Base-by-base conservation (phyloP, 2,797 vertebrate genomes). In the Thaleichthys pacificus region DNA sequence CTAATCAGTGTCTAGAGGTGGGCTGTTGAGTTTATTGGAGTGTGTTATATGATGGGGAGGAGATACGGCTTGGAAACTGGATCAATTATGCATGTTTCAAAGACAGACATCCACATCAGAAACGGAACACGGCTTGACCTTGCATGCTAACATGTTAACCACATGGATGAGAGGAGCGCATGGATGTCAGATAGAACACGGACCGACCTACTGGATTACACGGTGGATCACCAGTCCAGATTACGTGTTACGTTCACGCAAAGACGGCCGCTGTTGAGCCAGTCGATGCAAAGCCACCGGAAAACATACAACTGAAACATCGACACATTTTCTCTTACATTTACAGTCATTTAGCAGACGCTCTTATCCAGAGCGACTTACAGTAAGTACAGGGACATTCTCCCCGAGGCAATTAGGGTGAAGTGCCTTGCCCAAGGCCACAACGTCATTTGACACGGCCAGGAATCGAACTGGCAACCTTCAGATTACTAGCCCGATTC, bases 51-150 rank as follows among this genome's bases (percentile, higher is more conserved):
- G 73, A 70, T 70, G 64, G 73, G 56, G 19, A 17, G 64, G 49
- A 74, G 28, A 77, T 5, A 28, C 32, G 11, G 68, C 78, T 82
- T 81, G 88, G 88, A 88, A 90, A 89, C 75, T 12, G 0, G 0
- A 77, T 91, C 17, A 86, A 91, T 85, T 83, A 90, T 90, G 77
- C 66, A 91, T 57, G 78, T 19, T 38, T 57, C 56, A 70, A 49
- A 58, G 77, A 69, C 54, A 28, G 69, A 77, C 71, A 69, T 73
- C 66, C 57, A 3, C 76, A 51, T 30, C n/a, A 8, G 19, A 22
- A 11, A 22, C 22, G 49, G 67, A 67, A 74, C 17, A 24, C 22
- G 70, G 68, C 7, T 17, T 71, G 70, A 11, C 28, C 26, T 17
- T 77, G 6, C 66, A 81, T 26, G 68, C 65, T 66, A 54, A 63